Base-by-base conservation (phyloP, 1,140 invertebrate species). In the Hyposmocoma kahamanoa region DNA sequence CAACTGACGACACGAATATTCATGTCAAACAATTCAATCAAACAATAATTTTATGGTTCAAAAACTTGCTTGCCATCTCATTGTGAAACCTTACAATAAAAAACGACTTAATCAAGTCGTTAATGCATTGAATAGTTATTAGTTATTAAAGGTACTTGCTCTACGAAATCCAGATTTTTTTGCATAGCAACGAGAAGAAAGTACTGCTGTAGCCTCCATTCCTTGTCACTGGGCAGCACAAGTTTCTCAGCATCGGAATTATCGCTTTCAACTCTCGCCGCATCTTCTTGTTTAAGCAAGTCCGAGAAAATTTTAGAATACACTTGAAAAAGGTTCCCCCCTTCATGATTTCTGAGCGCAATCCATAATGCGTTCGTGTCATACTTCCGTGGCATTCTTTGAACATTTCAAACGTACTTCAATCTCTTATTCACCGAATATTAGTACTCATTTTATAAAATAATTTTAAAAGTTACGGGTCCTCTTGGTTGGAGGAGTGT, bases 101-200 rank as follows among this genome's bases (percentile, higher is more conserved):
- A n/a, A n/a, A n/a, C n/a, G n/a, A n/a, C n/a, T n/a, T n/a, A n/a
- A n/a, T n/a, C n/a, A n/a, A n/a, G n/a, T n/a, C n/a, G n/a, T n/a
- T n/a, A n/a, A n/a, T n/a, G n/a, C n/a, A n/a, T n/a, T n/a, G n/a
- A n/a, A n/a, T n/a, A n/a, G n/a, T n/a, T n/a, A n/a, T n/a, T n/a
- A n/a, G 8, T 10, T n/a, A n/a, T n/a, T 21, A 47, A 49, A n/a
- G 22, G 42, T 65, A 77, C 73, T 68, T 71, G 60, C 77, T 20
- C 39, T 18, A 72, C 47, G 20, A 20, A 30, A 39, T 75, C 67
- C 47, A 82, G 56, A 17, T 47, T 51, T 47, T 91, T 87, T 72
- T 94, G 93, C 47, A 92, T 87, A 38, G 91, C 90, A 2, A 94
- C 89, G n/a, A 94, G 80, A 47, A 88, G 86, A 61, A 92, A 93